A percentile compares a stretch with the other conserved stretches of the same genome.
Evolutionary conservation across 2,888 invertebrate species (phyloP).

Genomic region (Sinopyrophorus schimmeli): DNA sequence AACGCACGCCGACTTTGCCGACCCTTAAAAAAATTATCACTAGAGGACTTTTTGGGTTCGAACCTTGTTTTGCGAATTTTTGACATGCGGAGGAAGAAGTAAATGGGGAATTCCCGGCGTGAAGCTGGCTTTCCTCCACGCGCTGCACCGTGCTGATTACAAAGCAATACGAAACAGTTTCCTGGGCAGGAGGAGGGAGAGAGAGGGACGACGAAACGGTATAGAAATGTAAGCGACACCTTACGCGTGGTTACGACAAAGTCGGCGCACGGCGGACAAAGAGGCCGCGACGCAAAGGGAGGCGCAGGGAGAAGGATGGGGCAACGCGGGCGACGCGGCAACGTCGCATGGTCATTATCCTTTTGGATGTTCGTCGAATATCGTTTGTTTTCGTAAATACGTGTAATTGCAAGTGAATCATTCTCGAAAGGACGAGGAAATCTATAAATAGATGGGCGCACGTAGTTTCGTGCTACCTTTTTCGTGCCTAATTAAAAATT

Average conservation of each 20-base stretch:
- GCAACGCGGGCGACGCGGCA: constrained; percentile 1
- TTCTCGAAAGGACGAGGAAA: constrained; percentile 32
- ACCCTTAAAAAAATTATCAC: no score
- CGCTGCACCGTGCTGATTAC: constrained; percentile 22
- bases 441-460: constrained; percentile 35
- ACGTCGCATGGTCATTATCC: constrained; percentile 37
- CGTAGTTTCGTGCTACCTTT: constrained; percentile 20
- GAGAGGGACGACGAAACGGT: not conserved
- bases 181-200: constrained; percentile 11
- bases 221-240: no score
- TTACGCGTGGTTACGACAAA: no score
- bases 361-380: constrained; percentile 34
- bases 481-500: constrained; percentile 16
- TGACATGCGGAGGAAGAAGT: no score
- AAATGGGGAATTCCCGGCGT: no score
- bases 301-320: constrained; percentile 1
- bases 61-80: no score
- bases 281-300: not conserved
- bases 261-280: no score
- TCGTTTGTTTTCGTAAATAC: constrained; percentile 39
- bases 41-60: no score
- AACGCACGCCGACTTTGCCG: no score
- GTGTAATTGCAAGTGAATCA: constrained; percentile 41
- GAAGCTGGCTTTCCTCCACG: constrained; percentile 19
- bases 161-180: constrained; percentile 27